Evolutionary conservation across 2,797 vertebrate species (phyloP), one percentile per base, ranked within the genome.

Genomic region (Acomys russatus): DNA sequence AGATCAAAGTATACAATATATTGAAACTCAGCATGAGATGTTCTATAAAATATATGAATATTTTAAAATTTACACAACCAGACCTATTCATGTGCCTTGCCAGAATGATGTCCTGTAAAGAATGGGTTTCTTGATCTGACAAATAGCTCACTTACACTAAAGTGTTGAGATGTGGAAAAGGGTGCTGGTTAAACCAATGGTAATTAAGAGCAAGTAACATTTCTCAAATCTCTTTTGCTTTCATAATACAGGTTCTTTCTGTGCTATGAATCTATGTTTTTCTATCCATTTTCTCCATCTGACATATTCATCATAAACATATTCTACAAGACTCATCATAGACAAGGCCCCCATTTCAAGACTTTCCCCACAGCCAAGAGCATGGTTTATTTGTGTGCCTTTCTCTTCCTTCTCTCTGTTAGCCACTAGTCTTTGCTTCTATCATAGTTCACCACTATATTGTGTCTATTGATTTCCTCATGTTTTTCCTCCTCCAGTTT

Each of bases 121-220:
- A 96, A 83, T 28, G 28, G 9, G 17, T 59, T 94, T 87, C 22
- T 96, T 82, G 84, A 56, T 33, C 63, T 94, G 76, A 94, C 49
- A 61, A 95, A 84, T 38, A 87, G 54, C 9, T 35, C n/a, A 61
- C 9, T 25, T 18, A 70, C 15, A 80, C 0, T 3, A 61, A 30
- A n/a, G 23, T 7, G 1, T 8, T 5, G 14, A 49, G 7, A 3
- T 49, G 8, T 14, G 4, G 10, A 44, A 77, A 0, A 17, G 2
- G 22, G 7, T 9, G 15, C 23, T 44, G 2, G 20, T 20, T 56
- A 79, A 49, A 38, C 51, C 54, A 74, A 23, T 91, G n/a, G 4
- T 18, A 66, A 10, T 0, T 25, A 25, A 54, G 33, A 90, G 10
- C 44, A 82, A 90, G 23, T n/a, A 63, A 38, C 14, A 10, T 33